Evolutionary conservation across 2,113 vertebrate species (phyloP).

Genomic region (Haplotaxodon microlepis): DNA sequence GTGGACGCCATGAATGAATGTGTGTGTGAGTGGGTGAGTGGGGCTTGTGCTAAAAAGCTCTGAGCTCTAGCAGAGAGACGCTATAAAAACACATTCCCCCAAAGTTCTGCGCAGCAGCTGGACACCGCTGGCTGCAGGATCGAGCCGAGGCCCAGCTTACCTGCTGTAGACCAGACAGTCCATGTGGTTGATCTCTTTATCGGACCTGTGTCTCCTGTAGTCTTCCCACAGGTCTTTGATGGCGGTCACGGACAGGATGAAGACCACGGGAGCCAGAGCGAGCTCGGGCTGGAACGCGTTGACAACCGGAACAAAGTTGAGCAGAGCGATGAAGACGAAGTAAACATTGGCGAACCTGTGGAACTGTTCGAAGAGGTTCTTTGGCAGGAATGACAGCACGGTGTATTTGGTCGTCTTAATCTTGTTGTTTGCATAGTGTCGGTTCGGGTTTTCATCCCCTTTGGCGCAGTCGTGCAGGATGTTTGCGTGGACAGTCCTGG

Average conservation of each 20-base stretch:
- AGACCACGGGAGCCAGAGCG: conserved; percentile 88
- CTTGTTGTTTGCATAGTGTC: conserved; percentile 80
- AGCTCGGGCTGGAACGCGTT: conserved; percentile 93
- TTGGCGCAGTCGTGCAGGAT: conserved; percentile 64
- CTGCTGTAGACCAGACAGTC: conserved; percentile 93
- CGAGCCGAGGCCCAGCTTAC: conserved; percentile 60
- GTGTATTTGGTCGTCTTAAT: conserved; percentile 98
- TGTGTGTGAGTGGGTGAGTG: neutral
- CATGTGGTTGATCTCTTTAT: conserved; percentile 94
- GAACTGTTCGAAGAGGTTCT: conserved; percentile 97
- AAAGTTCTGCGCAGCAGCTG: neutral
- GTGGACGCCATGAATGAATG: neutral
- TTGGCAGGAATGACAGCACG: conserved; percentile 88
- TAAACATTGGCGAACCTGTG: conserved; percentile 95
- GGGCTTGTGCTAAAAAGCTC: neutral
- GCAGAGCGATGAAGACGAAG: conserved; percentile 92
- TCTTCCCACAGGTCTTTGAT: conserved; percentile 98
- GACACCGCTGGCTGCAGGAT: neutral
- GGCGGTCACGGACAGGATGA: conserved; percentile 92
- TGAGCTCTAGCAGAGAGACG: neutral
- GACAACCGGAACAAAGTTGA: conserved; percentile 90
- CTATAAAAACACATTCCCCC: neutral
- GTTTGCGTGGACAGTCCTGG: conserved; percentile 79
- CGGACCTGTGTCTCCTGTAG: conserved; percentile 88
- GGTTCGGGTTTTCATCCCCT: conserved; percentile 64